These are phyloP conservation scores for Noturus placidus DNA, from an alignment of 2,113 vertebrate species.

Conservation along the genomic window DNA sequence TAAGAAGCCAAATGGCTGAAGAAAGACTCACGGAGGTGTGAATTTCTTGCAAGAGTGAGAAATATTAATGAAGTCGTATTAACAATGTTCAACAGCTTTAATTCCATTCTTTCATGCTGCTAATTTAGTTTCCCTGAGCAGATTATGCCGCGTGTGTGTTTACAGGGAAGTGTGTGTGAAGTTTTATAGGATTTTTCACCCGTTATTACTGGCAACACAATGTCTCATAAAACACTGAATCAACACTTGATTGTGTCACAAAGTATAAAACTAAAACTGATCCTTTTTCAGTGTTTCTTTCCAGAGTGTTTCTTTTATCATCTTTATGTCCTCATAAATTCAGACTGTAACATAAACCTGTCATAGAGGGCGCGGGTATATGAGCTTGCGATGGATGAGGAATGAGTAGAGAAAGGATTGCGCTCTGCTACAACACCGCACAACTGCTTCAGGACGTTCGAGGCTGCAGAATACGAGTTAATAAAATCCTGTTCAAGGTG, in stretches of 20 bases:
- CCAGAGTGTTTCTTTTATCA: neutral
- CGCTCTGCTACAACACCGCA: no score
- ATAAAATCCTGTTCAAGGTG: neutral
- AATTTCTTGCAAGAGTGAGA: constrained; percentile 34
- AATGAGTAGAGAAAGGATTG: neutral
- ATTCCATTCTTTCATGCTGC: constrained; percentile 27
- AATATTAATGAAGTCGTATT: constrained; percentile 43
- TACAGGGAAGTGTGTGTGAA: neutral
- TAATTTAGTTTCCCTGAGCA: constrained; percentile 23
- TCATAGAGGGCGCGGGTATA: neutral
- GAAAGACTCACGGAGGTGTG: neutral
- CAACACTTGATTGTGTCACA: neutral
- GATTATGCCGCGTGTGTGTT: neutral
- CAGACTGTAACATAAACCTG: constrained; percentile 8
- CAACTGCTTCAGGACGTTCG: neutral
- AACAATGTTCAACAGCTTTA: constrained; percentile 48
- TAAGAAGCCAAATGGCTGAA: constrained; percentile 16
- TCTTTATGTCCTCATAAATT: constrained; percentile 1
- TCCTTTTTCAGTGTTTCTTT: neutral
- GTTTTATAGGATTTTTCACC: constrained; percentile 27
- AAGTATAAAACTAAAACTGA: neutral
- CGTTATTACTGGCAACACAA: neutral
- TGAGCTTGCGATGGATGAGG: neutral
- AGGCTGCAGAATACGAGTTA: neutral
- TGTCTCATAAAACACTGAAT: constrained; percentile 33